Conservation (phyloP, 2,888 invertebrate genomes). For the Xestia xanthographa region DNA sequence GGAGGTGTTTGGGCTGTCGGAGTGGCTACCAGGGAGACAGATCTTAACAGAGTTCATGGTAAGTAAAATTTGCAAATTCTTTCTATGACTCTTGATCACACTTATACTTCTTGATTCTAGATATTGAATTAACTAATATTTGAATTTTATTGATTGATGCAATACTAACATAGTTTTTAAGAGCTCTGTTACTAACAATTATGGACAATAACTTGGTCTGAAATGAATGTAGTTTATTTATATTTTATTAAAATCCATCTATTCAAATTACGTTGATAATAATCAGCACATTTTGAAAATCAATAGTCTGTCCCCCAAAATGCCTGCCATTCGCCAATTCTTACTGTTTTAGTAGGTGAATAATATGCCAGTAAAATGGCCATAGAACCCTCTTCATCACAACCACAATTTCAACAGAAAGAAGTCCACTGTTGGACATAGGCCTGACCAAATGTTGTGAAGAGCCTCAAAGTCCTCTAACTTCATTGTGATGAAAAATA, state of each 20-base stretch:
- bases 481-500: neutral
- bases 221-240: too few relatives aligned
- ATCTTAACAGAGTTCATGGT: slow-evolving; percentile 96
- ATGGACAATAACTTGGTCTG: too few relatives aligned
- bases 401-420: too few relatives aligned
- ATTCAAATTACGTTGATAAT: neutral
- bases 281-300: neutral
- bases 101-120: too few relatives aligned
- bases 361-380: neutral
- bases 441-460: neutral
- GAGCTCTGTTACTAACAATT: too few relatives aligned
- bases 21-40: slow-evolving; percentile 96
- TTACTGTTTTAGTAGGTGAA: neutral
- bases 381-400: neutral
- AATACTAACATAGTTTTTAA: too few relatives aligned
- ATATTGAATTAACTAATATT: too few relatives aligned
- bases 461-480: neutral
- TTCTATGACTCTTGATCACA: neutral
- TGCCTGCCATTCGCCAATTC: neutral
- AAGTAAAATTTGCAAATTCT: slow-evolving; percentile 37
- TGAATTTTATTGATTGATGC: too few relatives aligned
- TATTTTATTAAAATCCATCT: neutral
- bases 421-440: neutral
- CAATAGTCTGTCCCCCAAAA: neutral
- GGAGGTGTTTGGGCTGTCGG: slow-evolving; percentile 99